Evolutionary conservation across 2,797 vertebrate genomes (phyloP).

Genomic region (Scyliorhinus canicula): DNA sequence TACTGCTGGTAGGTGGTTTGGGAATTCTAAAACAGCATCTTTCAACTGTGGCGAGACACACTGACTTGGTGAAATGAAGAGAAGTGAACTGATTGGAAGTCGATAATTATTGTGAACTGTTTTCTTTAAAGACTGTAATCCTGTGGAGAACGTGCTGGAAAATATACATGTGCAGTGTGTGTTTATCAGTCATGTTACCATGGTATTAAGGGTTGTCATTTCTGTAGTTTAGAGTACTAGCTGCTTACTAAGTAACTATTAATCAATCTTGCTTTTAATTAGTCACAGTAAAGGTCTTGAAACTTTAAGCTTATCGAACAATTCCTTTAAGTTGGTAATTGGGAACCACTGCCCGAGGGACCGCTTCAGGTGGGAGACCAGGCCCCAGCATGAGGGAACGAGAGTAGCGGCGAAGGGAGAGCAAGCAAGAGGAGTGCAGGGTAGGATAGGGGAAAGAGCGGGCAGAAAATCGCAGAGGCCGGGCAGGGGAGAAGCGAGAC

Average conservation of each 20-base stretch:
- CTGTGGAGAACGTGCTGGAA: not conserved
- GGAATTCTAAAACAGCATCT: not conserved
- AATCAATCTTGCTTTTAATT: not conserved
- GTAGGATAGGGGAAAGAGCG: too few relatives aligned
- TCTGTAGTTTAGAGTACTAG: not conserved
- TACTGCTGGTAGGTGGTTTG: not conserved
- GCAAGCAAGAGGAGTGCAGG: too few relatives aligned
- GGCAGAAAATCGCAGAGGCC: too few relatives aligned
- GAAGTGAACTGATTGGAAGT: too few relatives aligned
- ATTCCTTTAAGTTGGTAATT: not conserved
- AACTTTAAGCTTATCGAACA: not conserved
- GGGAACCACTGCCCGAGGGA: too few relatives aligned
- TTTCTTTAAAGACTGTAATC: not conserved
- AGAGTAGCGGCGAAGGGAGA: too few relatives aligned
- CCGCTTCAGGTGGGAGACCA: too few relatives aligned
- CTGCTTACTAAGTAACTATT: not conserved
- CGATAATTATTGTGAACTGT: not conserved
- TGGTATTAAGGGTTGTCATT: too few relatives aligned
- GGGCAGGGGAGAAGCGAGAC: too few relatives aligned
- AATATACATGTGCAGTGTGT: not conserved
- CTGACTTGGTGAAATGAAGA: not conserved
- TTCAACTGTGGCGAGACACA: not conserved
- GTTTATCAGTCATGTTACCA: too few relatives aligned
- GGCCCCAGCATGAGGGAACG: too few relatives aligned
- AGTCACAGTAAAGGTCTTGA: not conserved